phyloP scores from a whole-genome alignment of 2,888 invertebrate species.

The Dryobota labecula region DNA sequence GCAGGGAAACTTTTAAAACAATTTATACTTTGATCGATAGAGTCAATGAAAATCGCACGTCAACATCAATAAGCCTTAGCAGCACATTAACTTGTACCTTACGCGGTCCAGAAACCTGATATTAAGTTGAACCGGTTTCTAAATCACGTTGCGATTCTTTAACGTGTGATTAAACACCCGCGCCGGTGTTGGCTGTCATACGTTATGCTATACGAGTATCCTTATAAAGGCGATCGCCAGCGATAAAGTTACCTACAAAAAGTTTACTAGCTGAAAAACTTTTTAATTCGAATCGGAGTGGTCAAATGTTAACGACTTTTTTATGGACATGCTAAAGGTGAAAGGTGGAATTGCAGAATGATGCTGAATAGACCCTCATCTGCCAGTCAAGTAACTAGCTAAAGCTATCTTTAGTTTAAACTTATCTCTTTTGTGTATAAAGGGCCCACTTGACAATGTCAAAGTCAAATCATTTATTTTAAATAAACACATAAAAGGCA shows the following conservation, averaged over 20 bases:
- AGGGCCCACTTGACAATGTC: constrained; percentile 25
- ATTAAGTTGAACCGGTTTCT: constrained; percentile 57
- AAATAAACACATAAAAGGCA: too few species aligned
- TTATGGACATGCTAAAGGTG: constrained; percentile 28
- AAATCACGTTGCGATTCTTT: constrained; percentile 60
- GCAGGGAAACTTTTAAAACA: neutral
- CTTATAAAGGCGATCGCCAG: constrained; percentile 36
- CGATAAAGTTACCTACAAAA: constrained; percentile 45
- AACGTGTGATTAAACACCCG: constrained; percentile 51
- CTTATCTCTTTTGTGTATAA: neutral
- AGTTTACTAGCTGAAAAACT: constrained; percentile 16
- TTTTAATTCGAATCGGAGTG: constrained; percentile 15
- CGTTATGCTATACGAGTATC: constrained; percentile 59
- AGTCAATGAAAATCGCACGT: constrained; percentile 24
- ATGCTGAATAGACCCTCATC: neutral
- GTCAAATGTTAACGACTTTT: constrained; percentile 24
- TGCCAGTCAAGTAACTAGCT: neutral
- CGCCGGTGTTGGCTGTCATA: constrained; percentile 41
- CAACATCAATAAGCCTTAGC: constrained; percentile 36
- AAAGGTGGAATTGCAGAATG: constrained; percentile 28
- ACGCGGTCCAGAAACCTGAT: constrained; percentile 49
- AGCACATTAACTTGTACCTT: constrained; percentile 44
- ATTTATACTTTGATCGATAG: neutral
- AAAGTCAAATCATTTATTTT: too few species aligned
- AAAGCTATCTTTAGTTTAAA: neutral